phyloP scores from a whole-genome alignment of 1,140 invertebrate genomes.

The Ectropis grisescens region DNA sequence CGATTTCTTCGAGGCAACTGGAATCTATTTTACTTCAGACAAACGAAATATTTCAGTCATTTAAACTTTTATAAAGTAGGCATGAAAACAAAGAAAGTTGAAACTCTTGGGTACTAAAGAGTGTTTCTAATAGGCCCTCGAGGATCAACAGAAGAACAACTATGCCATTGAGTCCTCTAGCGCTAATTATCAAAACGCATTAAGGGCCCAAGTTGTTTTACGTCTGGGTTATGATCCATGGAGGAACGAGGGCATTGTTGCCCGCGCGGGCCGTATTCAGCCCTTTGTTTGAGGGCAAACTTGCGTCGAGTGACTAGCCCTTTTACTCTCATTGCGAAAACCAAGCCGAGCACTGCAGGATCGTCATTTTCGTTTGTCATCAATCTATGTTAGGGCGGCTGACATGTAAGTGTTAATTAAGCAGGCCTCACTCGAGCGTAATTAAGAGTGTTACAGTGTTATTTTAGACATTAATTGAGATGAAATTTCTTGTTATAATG shows the following conservation, averaged over 20 bases:
- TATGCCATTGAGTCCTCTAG: conserved; percentile 3
- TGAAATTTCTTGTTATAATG: conserved; percentile 61
- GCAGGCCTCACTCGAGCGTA: conserved; percentile 61
- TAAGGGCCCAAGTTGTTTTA: conserved; percentile 41
- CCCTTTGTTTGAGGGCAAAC: conserved; percentile 41
- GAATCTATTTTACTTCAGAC: too few relatives aligned
- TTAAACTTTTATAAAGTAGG: too few relatives aligned
- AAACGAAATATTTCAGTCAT: too few relatives aligned
- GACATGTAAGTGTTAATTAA: conserved; percentile 68
- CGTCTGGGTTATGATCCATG: conserved; percentile 33
- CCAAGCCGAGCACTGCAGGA: conserved; percentile 33
- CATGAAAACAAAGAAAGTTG: too few relatives aligned
- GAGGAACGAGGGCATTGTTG: conserved; percentile 31
- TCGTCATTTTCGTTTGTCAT: conserved; percentile 67
- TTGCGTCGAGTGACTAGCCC: conserved; percentile 46
- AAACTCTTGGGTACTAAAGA: too few relatives aligned
- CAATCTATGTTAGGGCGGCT: conserved; percentile 64
- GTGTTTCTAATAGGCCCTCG: too few relatives aligned
- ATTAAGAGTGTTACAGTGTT: conserved; percentile 67
- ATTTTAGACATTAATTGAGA: conserved; percentile 67
- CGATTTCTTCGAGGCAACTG: too few relatives aligned
- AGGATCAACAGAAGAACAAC: too few relatives aligned
- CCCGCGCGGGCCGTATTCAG: conserved; percentile 31
- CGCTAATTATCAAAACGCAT: conserved; percentile 61
- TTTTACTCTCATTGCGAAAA: conserved; percentile 34